Evolutionary conservation across 2,113 vertebrate genomes (phyloP), one percentile per base, ranked within the genome.

Genomic region (Crotophaga sulcirostris): DNA sequence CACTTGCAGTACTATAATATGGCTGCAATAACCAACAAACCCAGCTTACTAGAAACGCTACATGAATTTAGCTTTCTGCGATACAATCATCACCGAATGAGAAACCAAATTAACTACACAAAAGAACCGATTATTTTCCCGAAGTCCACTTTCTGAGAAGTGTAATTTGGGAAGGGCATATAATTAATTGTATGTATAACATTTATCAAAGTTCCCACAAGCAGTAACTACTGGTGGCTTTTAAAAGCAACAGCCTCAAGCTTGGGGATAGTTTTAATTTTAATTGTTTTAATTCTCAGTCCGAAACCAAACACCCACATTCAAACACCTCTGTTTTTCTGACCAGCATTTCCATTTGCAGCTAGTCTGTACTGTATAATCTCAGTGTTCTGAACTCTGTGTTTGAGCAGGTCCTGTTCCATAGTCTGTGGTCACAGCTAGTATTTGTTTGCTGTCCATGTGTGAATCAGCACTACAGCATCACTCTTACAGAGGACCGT

Each of bases 341-440:
- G 60, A 68, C 28, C 24, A 47, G 44, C 14, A 51, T 5, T 29
- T 73, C 34, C 21, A 9, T 34, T 49, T 82, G n/a, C 62, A 77
- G 70, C 20, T 16, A 23, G 63, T 11, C 62, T 31, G 55, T 34
- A 16, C 60, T 64, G 6, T 21, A 29, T 9, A 9, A 4, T 4
- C 62, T 62, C 0, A 0, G 36, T 13, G 7, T 31, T 38, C 47
- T 38, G 29, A 91, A 33, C 3, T 2, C 2, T 33, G 40, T 28
- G 56, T 13, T 66, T 12, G 11, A 55, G 40, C 47, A 68, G 47
- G 56, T 34, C 55, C 58, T 56, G 42, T 34, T 70, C 45, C 51
- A 7, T 0, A 54, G 51, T 13, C 6, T 34, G 11, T 11, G 40
- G 24, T 40, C 4, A 49, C n/a, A 51, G 51, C 5, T 14, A 34